Base-by-base conservation (phyloP, 2,888 invertebrate species). In the Disparrhopalites patrizii region DNA sequence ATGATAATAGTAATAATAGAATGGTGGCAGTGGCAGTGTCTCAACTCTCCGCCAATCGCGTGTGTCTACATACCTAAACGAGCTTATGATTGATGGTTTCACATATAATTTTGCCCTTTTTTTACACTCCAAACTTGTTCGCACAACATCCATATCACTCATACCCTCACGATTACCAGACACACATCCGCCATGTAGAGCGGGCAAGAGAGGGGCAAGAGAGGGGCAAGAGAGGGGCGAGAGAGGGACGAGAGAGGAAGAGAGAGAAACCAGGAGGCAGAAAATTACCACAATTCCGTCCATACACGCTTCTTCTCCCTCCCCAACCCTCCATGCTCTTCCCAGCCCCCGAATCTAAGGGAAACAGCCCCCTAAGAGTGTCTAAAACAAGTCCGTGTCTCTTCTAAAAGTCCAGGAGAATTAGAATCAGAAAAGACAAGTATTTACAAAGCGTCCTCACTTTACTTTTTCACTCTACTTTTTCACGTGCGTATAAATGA, bases 11-110 rank as follows among this genome's bases (percentile, higher is more conserved):
- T 47, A n/a, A n/a, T n/a, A n/a, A n/a, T n/a, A n/a, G n/a, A n/a
- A n/a, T 47, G 47, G 5, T 47, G 23, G 47, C 2, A 47, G 3
- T 47, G 25, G 23, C 47, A 47, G 36, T 13, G 47, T 47, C 47
- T 25, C 18, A 47, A 13, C 47, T 18, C 23, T 20, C 47, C 7
- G 23, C 28, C 15, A n/a, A 7, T 23, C 28, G 54, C 33, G 54
- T 54, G 54, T 54, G 30, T 31, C 1, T 54, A 28, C 50, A 57
- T 28, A 58, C 28, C 23, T 52, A 61, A 61, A 61, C 61, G 61
- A 61, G 61, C 33, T 33, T 27, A 61, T 61, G 61, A 61, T 61
- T 61, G 61, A 61, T 61, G 51, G 61, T 51, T 50, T 52, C 36
- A 33, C 51, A 51, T 61, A 51, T 61, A 52, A 51, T 51, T 61